phyloP scores from a whole-genome alignment of 2,797 vertebrate species.

The Crypturellus tataupa region DNA sequence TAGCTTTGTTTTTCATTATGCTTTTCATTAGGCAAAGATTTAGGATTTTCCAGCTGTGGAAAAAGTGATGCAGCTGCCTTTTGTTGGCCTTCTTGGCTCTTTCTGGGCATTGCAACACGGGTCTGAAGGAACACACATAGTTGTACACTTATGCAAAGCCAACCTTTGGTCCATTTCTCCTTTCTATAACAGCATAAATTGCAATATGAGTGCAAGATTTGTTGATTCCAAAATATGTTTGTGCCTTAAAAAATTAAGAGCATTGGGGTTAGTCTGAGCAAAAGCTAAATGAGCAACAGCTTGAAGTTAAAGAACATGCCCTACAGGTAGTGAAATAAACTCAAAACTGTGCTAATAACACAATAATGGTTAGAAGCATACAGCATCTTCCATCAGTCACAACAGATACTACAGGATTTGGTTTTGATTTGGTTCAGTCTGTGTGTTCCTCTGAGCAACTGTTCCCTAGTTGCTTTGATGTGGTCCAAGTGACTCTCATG shows the following conservation, averaged over 20 bases:
- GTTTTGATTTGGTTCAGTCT: not conserved
- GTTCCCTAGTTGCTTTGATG: not conserved
- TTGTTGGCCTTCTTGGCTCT: not conserved
- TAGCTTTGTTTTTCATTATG: too few species aligned
- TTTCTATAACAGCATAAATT: not conserved
- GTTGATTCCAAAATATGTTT: not conserved
- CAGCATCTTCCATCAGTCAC: accelerated
- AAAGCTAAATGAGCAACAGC: not conserved
- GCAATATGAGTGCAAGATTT: not conserved
- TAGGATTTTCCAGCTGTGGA: not conserved
- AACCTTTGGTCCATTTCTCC: not conserved
- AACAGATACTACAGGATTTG: accelerated
- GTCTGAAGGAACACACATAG: not conserved
- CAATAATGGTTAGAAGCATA: not conserved
- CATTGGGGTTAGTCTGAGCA: not conserved
- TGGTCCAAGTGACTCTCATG: not conserved
- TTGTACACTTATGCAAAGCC: not conserved
- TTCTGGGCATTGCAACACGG: not conserved
- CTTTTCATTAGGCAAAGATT: not conserved
- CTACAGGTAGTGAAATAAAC: not conserved
- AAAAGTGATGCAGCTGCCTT: not conserved
- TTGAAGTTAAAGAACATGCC: not conserved
- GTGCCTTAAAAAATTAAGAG: not conserved
- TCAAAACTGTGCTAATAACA: not conserved
- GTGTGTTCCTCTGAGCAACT: not conserved